A percentile compares a stretch with the other conserved stretches of the same genome.
Evolutionary conservation across 2,888 invertebrate genomes (phyloP).

Genomic region (Thera britannica): DNA sequence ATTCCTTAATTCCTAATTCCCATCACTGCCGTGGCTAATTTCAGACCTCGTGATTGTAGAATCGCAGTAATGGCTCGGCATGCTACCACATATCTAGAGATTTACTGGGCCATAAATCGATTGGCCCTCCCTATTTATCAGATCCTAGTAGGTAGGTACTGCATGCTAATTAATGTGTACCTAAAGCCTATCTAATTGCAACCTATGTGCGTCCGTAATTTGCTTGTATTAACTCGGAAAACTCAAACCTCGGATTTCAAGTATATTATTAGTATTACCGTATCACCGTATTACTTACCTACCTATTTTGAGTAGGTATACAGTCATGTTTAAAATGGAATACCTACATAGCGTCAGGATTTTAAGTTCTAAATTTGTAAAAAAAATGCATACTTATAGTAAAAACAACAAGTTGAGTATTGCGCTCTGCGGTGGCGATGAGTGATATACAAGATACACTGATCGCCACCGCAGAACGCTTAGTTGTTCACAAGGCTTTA

Average conservation of each 20-base stretch:
- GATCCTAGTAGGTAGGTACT: conserved; percentile 33
- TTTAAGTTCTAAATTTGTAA: too few relatives aligned
- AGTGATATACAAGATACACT: too few relatives aligned
- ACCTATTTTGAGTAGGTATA: too few relatives aligned
- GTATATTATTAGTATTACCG: too few relatives aligned
- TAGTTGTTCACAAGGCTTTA: too few relatives aligned
- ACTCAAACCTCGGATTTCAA: not conserved
- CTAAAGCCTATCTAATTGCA: conserved; percentile 33
- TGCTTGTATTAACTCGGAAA: not conserved
- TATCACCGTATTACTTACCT: too few relatives aligned
- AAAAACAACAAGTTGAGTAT: too few relatives aligned
- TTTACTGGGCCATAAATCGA: conserved; percentile 44
- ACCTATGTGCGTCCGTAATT: conserved; percentile 3
- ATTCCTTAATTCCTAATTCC: conserved; percentile 12
- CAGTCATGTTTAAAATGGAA: too few relatives aligned
- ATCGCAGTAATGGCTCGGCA: conserved; percentile 24
- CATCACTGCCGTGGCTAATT: conserved; percentile 20
- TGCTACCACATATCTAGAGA: conserved; percentile 38
- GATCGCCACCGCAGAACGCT: too few relatives aligned
- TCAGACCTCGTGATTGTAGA: conserved; percentile 25
- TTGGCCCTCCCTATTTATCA: conserved; percentile 43
- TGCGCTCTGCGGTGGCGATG: too few relatives aligned
- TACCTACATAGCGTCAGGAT: too few relatives aligned
- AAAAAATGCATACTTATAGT: too few relatives aligned
- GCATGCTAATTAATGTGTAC: conserved; percentile 44